These are phyloP conservation scores for Pocillopora verrucosa DNA, from an alignment of 64 coral and sea anemone genomes.

Conservation along the genomic window DNA sequence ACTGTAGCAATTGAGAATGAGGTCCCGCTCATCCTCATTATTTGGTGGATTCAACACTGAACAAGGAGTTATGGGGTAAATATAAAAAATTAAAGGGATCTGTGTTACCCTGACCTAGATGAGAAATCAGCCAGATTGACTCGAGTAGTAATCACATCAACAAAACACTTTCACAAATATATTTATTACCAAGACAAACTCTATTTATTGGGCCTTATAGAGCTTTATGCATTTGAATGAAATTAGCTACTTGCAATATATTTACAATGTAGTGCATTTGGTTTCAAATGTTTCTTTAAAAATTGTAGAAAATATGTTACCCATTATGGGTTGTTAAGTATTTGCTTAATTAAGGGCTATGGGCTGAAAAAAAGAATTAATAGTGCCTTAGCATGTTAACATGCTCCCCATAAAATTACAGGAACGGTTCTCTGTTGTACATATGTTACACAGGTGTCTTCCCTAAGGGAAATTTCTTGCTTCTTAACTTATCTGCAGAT, in stretches of 20 bases:
- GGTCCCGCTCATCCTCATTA: too few species aligned
- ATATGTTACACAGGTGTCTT: too few species aligned
- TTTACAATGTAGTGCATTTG: background rate
- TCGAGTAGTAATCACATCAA: too few species aligned
- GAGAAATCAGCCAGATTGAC: background rate
- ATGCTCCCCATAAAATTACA: too few species aligned
- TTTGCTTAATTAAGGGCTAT: background rate
- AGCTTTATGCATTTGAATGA: background rate
- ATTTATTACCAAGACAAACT: conserved; percentile 1
- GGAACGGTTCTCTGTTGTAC: too few species aligned
- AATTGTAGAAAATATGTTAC: conserved; percentile 23
- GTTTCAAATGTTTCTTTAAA: background rate
- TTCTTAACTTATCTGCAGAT: too few species aligned
- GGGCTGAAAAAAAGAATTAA: background rate
- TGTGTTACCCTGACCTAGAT: background rate
- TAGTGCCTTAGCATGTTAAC: too few species aligned
- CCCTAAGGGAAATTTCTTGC: too few species aligned
- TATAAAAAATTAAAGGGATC: too few species aligned
- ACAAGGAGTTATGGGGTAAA: too few species aligned
- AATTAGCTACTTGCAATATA: background rate
- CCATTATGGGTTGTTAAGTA: background rate
- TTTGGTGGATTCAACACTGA: too few species aligned
- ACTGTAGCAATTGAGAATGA: too few species aligned
- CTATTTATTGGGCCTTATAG: background rate
- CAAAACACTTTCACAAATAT: background rate